Conservation (phyloP, 2,888 invertebrate genomes). For the Napeogenes inachia region DNA sequence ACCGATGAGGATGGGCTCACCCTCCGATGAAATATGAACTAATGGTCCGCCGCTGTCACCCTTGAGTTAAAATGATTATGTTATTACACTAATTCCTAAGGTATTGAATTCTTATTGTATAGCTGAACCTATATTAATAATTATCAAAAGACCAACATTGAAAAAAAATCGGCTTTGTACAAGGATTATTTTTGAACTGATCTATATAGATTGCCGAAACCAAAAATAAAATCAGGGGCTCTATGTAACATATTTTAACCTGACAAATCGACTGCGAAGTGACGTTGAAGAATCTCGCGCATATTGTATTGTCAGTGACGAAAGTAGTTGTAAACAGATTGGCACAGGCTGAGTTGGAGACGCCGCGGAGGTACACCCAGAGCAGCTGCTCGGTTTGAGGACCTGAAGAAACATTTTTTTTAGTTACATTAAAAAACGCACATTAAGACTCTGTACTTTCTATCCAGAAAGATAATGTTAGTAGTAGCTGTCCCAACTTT, state of each 20-base stretch:
- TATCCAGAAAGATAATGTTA: neutral
- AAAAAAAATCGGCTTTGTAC: neutral
- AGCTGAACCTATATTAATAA: no score
- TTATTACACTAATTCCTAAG: neutral
- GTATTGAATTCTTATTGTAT: neutral
- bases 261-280: slow-evolving; percentile 68
- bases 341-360: slow-evolving; percentile 48
- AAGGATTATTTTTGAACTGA: slow-evolving; percentile 1
- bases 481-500: neutral
- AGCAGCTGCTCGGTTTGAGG: slow-evolving; percentile 43
- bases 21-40: slow-evolving; percentile 44
- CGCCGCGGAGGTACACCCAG: slow-evolving; percentile 59
- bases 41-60: slow-evolving; percentile 72
- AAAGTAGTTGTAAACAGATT: slow-evolving; percentile 40
- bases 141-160: no score
- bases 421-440: no score
- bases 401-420: slow-evolving; percentile 35
- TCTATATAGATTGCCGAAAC: no score
- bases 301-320: slow-evolving; percentile 51
- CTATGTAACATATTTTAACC: slow-evolving; percentile 27
- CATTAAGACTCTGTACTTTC: neutral
- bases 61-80: slow-evolving; percentile 33
- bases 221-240: neutral
- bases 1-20: slow-evolving; percentile 50
- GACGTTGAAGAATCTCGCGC: slow-evolving; percentile 60